Evolutionary conservation across 2,797 vertebrate species (phyloP), one percentile per base, ranked within the genome.

Genomic region (Hipposideros larvatus): DNA sequence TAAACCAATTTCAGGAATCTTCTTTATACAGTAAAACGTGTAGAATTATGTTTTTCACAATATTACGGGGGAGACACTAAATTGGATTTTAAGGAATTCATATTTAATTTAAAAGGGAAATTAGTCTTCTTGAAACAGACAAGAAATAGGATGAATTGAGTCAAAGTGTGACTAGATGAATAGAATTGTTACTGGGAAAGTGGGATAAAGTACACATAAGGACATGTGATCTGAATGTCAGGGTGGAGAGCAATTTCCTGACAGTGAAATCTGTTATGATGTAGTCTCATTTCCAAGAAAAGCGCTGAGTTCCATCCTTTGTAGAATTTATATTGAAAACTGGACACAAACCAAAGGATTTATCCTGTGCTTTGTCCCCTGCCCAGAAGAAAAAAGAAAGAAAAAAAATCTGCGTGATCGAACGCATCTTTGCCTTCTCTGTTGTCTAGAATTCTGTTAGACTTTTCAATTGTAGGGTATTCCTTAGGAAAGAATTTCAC

Each of bases 281-380:
- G 43, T 75, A 87, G 70, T 95, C 55, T 89, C 55, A 77, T 91
- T 95, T 94, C 94, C 82, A 96, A 89, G 95, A 94, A 95, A 82
- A 97, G 28, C 83, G 66, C 68, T 96, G 73, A 91, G 34, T 93
- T 93, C 34, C 22, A 26, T 97, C 75, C 79, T 31, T 66, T 86
- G 13, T 97, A 91, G 53, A 92, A 94, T 92, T 96, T 92, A 90
- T 96, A 85, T 74, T 92, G 75, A 94, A 96, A 95, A 87, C 66
- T 97, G 48, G 34, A 94, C 74, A 80, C 70, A 94, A 93, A 37
- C 71, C 68, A 71, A 95, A 93, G 68, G 26, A 73, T 77, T 91
- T 95, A 59, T 95, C 73, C 65, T 92, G 24, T 94, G 28, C 61
- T 96, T 95, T 89, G 16, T 18, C 46, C 22, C 66, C 73, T 84